Percentiles rank a stretch among this genome's conserved stretches.
These are phyloP conservation scores for Tangara arthus DNA, from an alignment of 2,797 vertebrate genomes.

Conservation along the genomic window DNA sequence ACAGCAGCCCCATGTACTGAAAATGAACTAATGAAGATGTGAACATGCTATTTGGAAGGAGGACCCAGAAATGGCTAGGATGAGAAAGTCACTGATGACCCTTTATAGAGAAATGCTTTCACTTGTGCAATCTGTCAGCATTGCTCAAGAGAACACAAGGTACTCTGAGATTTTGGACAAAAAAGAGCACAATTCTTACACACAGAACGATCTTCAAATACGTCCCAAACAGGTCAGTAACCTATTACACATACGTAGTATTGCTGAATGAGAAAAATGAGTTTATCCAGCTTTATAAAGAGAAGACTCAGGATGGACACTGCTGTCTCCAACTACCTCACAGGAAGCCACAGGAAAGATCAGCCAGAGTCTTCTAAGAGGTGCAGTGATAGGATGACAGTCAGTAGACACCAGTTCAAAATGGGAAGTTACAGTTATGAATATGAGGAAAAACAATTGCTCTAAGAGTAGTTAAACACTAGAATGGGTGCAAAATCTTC, in stretches of 20 bases:
- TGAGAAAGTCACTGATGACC: background rate
- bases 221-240: background rate
- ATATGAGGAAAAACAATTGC: background rate
- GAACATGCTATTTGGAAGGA: background rate
- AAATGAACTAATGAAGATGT: background rate
- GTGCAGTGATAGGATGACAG: rapidly evolving
- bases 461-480: background rate
- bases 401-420: background rate
- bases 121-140: background rate
- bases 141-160: background rate
- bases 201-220: background rate
- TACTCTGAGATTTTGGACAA: background rate
- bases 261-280: background rate
- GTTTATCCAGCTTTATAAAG: background rate
- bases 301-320: background rate
- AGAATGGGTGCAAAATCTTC: background rate
- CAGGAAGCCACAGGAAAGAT: background rate
- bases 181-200: background rate
- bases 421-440: background rate
- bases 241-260: rapidly evolving
- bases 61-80: background rate
- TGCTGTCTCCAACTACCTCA: background rate
- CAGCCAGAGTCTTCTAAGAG: background rate
- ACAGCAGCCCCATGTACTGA: background rate
- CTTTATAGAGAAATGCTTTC: rapidly evolving